Evolutionary conservation across 1,140 invertebrate species (phyloP), one percentile per base, ranked within the genome.

Genomic region (Tetramorium simillimum): DNA sequence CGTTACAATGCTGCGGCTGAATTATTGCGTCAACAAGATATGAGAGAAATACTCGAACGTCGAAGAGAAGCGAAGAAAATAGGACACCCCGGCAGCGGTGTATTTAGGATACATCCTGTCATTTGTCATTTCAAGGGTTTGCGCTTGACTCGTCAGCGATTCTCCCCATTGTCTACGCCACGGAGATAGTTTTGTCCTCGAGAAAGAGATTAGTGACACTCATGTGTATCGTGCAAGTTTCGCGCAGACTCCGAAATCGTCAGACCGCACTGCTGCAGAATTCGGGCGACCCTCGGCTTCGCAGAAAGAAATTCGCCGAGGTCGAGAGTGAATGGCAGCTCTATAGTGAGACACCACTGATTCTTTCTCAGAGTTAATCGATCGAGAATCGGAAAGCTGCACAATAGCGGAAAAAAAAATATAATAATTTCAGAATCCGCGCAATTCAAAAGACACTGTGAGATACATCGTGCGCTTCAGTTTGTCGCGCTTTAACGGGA

Each of bases 81-180:
- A 49, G 53, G 40, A 60, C 80, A 73, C 80, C 40, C 80, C 53
- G 62, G 65, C 40, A 49, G 72, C 28, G 69, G 89, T 75, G 87
- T 82, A 88, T 90, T 86, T 85, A 40, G 69, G 89, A 75, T 89
- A 92, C 91, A 91, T 91, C 91, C 85, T 93, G 93, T 94, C 93
- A 94, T 94, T 94, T 94, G 94, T 94, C 93, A 94, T 94, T 90
- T 93, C 91, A 88, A 69, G 65, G 87, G 89, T 94, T 94, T 93
- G 92, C 92, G 90, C 93, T 94, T 93, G 92, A 94, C 92, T 91
- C 88, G 91, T 90, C 92, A 90, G 92, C 88, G 91, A 90, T 86
- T 86, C 90, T 89, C 92, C 91, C 91, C 91, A 92, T 93, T 93
- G 92, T 93, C 87, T 90, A 56, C 88, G n/a, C 33, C 73, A 58